Evolutionary conservation across 2,113 vertebrate species (phyloP).

Genomic region (Theristicus caerulescens): DNA sequence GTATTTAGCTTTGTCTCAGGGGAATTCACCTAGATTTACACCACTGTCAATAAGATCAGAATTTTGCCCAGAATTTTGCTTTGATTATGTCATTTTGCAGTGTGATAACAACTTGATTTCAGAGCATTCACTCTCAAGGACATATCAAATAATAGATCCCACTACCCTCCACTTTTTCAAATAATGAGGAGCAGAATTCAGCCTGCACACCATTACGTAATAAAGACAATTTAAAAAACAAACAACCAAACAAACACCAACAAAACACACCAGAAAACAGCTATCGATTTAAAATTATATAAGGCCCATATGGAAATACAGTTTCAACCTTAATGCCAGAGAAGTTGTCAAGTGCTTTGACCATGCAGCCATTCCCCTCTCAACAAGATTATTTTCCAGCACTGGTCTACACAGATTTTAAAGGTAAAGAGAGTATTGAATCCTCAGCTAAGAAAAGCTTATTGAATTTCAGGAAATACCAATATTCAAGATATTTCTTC

Average conservation of each 20-base stretch:
- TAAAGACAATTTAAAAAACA: not conserved
- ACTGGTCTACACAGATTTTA: not conserved
- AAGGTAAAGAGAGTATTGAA: not conserved
- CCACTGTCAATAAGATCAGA: not conserved
- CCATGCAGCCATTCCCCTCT: not conserved
- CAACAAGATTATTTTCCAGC: constrained; percentile 5
- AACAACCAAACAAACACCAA: too few relatives aligned
- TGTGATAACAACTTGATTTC: not conserved
- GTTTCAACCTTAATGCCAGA: not conserved
- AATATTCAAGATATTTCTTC: not conserved
- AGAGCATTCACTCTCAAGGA: not conserved
- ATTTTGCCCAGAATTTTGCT: not conserved
- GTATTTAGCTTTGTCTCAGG: not conserved
- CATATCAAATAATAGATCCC: not conserved
- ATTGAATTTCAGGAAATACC: not conserved
- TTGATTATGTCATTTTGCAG: not conserved
- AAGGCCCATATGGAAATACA: not conserved
- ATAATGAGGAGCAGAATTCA: not conserved
- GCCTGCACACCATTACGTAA: not conserved
- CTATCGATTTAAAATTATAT: not conserved
- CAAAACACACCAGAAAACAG: not conserved
- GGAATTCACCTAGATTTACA: not conserved
- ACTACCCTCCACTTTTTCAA: not conserved
- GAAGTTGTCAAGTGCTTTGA: not conserved
- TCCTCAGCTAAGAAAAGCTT: not conserved